Evolutionary conservation across 2,113 vertebrate species (phyloP).

Genomic region (Accipiter cooperii): DNA sequence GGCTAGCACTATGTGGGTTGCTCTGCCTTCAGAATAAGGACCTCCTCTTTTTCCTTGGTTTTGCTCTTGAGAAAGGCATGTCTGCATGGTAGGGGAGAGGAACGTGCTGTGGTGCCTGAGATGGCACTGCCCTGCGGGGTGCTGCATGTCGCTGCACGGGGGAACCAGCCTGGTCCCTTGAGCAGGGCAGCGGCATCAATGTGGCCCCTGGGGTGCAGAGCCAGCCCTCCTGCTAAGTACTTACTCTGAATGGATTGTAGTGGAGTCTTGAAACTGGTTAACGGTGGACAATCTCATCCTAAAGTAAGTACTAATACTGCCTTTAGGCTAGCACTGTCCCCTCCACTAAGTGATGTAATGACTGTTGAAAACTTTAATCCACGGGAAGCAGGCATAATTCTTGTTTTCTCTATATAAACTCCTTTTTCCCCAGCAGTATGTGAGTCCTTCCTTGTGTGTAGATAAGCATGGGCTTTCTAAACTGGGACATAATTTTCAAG

Average conservation of each 20-base stretch:
- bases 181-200: background rate
- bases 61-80: background rate
- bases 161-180: background rate
- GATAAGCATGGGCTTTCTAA: background rate
- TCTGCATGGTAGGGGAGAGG: background rate
- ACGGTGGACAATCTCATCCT: background rate
- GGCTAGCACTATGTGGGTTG: background rate
- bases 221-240: background rate
- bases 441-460: background rate
- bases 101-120: background rate
- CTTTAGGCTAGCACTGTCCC: background rate
- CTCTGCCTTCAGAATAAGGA: background rate
- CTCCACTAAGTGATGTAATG: background rate
- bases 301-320: background rate
- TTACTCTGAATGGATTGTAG: background rate
- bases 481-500: background rate
- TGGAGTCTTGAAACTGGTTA: background rate
- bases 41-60: background rate
- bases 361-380: background rate
- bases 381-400: background rate
- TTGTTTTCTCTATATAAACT: background rate
- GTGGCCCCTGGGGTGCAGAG: background rate
- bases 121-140: background rate
- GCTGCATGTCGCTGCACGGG: accelerated
- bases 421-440: background rate